Evolutionary conservation across 1,140 invertebrate genomes (phyloP), one percentile per base, ranked within the genome.

Genomic region (Bradysia coprophila): DNA sequence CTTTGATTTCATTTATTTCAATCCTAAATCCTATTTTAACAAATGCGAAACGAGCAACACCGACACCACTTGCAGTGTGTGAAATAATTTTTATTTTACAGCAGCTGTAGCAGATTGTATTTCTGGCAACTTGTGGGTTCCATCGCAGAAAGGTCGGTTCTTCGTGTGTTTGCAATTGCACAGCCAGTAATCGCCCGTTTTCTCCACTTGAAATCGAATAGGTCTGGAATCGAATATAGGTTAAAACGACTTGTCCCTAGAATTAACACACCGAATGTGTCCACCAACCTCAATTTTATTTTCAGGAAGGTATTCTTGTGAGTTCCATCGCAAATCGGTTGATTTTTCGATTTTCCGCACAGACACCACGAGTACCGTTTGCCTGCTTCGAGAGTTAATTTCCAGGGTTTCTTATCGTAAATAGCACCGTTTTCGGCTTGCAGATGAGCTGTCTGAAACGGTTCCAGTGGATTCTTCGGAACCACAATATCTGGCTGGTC

Each of bases 131-230:
- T 83, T 81, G 59, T 98, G 94, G 20, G 90, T 83, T 19, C 94
- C 94, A 71, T 99, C 95, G 71, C 95, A 99, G 59, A 97, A 98
- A 8, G 95, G 95, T 51, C 88, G 68, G 52, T 92, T 85, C 34
- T 73, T 71, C 3, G 93, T 94, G 60, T 97, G 93, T 61, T 98
- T 98, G 59, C 95, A 99, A 57, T 95, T 95, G 59, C 95, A 99
- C 3, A 98, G 66, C 88, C 89, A 98, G 56, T 96, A 96, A 13
- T 94, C 84, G 59, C 91, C 91, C 1, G 80, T 83, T 66, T 94
- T 78, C 38, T 77, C 73, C 2, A 95, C 88, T 49, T 67, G 62
- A 51, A 96, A 96, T 43, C 64, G 65, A 11, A 97, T 66, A 1
- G 93, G 93, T 42, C 73, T 77, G 51, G 43, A 65, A 62, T 49